Base-by-base conservation (phyloP, 1,140 invertebrate species). In the Dolichoris vasculosae region DNA sequence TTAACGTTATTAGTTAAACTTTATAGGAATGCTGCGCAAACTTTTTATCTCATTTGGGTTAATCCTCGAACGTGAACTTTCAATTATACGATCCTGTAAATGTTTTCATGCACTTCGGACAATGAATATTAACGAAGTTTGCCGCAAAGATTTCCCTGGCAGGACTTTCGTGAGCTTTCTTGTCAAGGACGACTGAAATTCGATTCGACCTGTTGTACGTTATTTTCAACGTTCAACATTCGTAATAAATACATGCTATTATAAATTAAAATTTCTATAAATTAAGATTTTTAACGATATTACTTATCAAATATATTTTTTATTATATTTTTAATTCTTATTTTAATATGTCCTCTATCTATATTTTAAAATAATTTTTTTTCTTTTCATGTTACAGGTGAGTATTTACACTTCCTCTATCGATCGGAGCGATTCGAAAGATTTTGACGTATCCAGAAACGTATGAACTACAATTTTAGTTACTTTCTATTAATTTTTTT, bases 341-440 rank as follows among this genome's bases (percentile, higher is more conserved):
- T 63, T 63, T 23, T n/a, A 13, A 69, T 46, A 69, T 30, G n/a
- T n/a, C n/a, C n/a, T n/a, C n/a, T n/a, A n/a, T n/a, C n/a, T n/a
- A n/a, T 69, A 13, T 32, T 35, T 69, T 30, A 69, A 2, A 32
- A 38, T 69, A 35, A 4, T 2, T 40, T 71, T 17, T 71, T 2
- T 55, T 73, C 83, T 76, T 84, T 80, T 40, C 80, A 17, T 88
- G 83, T 89, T 89, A 84, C 82, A 89, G 89, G 88, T 89, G 84
- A 89, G 89, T 88, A 86, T 81, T 26, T 76, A 20, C 38, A 32
- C 63, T 9, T 11, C 63, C 15, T 64, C 55, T 51, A 51, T 51
- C 20, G 11, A 51, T 51, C 15, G 48, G 2, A 51, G 48, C 48
- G 2, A 51, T 51, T 2, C 11, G 2, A 17, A 13, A 15, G 7